Conservation (phyloP, 92 coral and sea anemone species). For the Actinostola sp. region DNA sequence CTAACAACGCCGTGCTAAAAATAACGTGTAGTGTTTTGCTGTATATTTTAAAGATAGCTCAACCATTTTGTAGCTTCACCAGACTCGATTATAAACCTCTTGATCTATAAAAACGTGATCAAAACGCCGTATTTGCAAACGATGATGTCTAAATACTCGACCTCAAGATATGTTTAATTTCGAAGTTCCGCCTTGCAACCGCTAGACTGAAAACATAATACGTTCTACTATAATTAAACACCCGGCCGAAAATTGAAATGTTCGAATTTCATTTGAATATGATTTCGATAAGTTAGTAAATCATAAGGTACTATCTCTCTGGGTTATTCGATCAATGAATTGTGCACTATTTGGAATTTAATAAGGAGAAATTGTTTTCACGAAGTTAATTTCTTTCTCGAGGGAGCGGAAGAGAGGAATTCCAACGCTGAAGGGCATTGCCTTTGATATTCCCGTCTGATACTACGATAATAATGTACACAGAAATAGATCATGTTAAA, state of each 20-base stretch:
- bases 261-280: too few species aligned
- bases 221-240: too few species aligned
- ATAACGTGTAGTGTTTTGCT: too few species aligned
- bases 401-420: conserved; percentile 20
- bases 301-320: too few species aligned
- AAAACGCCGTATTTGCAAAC: neutral
- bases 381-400: neutral
- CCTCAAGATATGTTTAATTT: conserved; percentile 2
- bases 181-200: neutral
- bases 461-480: neutral
- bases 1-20: too few species aligned
- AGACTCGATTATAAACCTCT: neutral
- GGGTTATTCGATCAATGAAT: neutral
- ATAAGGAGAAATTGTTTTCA: neutral
- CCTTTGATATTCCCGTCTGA: conserved; percentile 13
- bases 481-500: too few species aligned
- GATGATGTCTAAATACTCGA: conserved; percentile 3
- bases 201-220: neutral
- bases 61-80: neutral
- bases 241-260: too few species aligned
- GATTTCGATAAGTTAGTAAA: too few species aligned
- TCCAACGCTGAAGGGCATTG: conserved; percentile 25
- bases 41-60: too few species aligned
- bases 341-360: neutral
- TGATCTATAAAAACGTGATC: neutral